A percentile compares a stretch with the other conserved stretches of the same genome.
Evolutionary conservation across 2,888 invertebrate genomes (phyloP).

Genomic region (Microctonus aethiopoides): DNA sequence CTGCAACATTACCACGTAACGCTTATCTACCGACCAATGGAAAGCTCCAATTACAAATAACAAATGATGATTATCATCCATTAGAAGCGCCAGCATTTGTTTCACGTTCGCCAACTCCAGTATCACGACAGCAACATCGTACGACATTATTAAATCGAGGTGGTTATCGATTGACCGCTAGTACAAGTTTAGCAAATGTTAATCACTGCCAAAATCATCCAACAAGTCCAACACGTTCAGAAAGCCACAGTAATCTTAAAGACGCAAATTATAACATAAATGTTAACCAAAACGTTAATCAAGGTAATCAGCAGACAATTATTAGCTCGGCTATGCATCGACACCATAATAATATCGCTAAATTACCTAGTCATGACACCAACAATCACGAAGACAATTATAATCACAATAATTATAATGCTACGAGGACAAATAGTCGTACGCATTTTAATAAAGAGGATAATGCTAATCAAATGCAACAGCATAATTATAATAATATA

Average conservation of each 20-base stretch:
- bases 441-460: slow-evolving; percentile 64
- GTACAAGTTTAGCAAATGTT: slow-evolving; percentile 64
- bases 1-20: slow-evolving; percentile 80
- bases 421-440: slow-evolving; percentile 58
- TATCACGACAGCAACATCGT: slow-evolving; percentile 55
- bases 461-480: slow-evolving; percentile 62
- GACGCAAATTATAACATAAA: slow-evolving; percentile 65
- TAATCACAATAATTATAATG: slow-evolving; percentile 63
- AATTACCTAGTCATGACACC: slow-evolving; percentile 57
- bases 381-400: slow-evolving; percentile 60
- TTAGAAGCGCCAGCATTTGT: slow-evolving; percentile 64
- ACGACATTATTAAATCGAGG: slow-evolving; percentile 45
- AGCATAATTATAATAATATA: slow-evolving; percentile 63
- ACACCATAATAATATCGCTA: slow-evolving; percentile 50
- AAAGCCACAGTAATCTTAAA: slow-evolving; percentile 64
- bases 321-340: slow-evolving; percentile 10
- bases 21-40: slow-evolving; percentile 68
- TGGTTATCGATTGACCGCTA: slow-evolving; percentile 59
- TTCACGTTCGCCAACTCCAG: slow-evolving; percentile 63
- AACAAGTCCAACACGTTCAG: slow-evolving; percentile 62
- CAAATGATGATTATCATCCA: slow-evolving; percentile 60
- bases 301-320: slow-evolving; percentile 35
- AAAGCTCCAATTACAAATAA: slow-evolving; percentile 55
- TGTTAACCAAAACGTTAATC: slow-evolving; percentile 27
- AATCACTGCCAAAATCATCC: slow-evolving; percentile 61